phyloP scores from a whole-genome alignment of 2,888 invertebrate species.

The Lasioglossum morio region DNA sequence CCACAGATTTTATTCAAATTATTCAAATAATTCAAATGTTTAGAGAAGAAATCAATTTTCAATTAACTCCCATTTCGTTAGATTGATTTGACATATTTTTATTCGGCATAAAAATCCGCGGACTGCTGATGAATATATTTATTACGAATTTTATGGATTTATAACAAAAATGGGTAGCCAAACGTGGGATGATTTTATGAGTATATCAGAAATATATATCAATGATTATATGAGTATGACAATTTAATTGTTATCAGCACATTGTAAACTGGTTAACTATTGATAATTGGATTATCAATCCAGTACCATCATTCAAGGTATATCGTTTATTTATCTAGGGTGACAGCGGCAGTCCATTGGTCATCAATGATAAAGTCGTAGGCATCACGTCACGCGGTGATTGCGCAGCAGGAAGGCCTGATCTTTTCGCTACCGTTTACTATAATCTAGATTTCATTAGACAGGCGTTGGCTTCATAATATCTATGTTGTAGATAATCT shows the following conservation, averaged over 20 bases:
- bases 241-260: neutral
- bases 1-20: no score
- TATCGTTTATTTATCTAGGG: conserved; percentile 26
- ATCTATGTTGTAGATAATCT: neutral
- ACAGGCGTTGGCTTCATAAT: neutral
- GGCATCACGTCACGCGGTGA: conserved; percentile 24
- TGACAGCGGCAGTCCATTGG: conserved; percentile 37
- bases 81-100: no score
- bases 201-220: no score
- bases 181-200: no score
- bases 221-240: no score
- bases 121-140: no score
- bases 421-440: conserved; percentile 12
- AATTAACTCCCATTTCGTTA: no score
- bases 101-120: no score
- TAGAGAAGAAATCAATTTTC: no score
- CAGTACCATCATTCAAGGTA: neutral
- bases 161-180: no score
- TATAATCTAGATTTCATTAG: neutral
- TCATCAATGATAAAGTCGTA: conserved; percentile 9
- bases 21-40: no score
- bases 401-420: conserved; percentile 24
- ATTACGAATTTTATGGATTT: no score
- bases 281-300: neutral
- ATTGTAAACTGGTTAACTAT: neutral